Evolutionary conservation across 2,113 vertebrate species (phyloP).

Genomic region (Triplophysa tibetana): DNA sequence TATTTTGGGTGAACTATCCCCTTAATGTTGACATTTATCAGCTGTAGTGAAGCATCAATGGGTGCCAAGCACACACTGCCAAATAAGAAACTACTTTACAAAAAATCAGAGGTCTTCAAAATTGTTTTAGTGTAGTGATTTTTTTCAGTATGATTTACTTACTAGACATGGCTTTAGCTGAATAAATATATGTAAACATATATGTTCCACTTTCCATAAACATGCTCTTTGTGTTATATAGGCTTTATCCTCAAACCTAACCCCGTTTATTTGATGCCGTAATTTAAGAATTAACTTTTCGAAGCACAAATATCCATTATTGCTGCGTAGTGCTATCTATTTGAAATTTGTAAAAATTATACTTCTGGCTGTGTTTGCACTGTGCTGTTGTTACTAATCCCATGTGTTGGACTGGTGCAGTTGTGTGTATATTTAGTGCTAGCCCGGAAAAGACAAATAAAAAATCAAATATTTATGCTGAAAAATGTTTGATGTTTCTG

Average conservation of each 20-base stretch:
- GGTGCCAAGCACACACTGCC: neutral
- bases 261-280: neutral
- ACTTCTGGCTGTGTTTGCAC: conserved; percentile 8
- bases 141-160: no score
- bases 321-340: neutral
- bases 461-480: conserved; percentile 23
- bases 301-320: neutral
- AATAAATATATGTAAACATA: no score
- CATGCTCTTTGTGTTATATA: no score
- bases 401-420: conserved; percentile 11
- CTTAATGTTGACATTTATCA: neutral
- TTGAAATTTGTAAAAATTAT: neutral
- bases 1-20: no score
- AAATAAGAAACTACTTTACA: neutral
- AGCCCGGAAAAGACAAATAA: conserved; percentile 39
- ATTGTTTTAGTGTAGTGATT: no score
- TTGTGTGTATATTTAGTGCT: conserved; percentile 21
- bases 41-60: neutral
- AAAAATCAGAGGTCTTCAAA: no score
- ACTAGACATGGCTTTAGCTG: no score
- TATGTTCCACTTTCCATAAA: neutral
- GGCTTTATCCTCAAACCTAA: neutral
- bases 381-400: conserved; percentile 23
- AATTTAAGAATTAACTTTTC: neutral
- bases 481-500: conserved; percentile 23